phyloP scores from a whole-genome alignment of 2,888 invertebrate species.

The Agriotes lineatus region DNA sequence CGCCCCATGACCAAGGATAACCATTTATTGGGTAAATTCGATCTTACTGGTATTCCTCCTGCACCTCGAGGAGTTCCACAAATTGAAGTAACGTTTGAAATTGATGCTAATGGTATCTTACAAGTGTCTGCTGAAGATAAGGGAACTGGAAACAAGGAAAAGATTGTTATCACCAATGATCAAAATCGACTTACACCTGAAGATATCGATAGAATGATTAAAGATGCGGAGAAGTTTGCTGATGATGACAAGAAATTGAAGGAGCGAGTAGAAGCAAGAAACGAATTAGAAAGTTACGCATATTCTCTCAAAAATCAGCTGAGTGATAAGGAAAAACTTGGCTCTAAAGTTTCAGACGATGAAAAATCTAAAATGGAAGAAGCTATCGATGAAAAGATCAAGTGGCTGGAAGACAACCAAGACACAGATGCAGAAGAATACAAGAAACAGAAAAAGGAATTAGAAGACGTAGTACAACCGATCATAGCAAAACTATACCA shows the following conservation, averaged over 20 bases:
- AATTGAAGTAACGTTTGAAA: conserved; percentile 95
- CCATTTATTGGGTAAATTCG: conserved; percentile 98
- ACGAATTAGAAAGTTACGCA: conserved; percentile 96
- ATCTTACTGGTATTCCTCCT: conserved; percentile 96
- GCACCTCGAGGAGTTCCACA: conserved; percentile 94
- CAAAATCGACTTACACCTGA: conserved; percentile 97
- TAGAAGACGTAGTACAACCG: conserved; percentile 96
- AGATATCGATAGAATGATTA: conserved; percentile 99
- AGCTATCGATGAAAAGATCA: conserved; percentile 96
- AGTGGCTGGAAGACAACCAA: conserved; percentile 97
- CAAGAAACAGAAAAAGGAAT: conserved; percentile 94
- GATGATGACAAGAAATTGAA: conserved; percentile 98
- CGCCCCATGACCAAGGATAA: conserved; percentile 99
- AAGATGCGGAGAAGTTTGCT: conserved; percentile 98
- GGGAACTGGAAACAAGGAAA: conserved; percentile 98
- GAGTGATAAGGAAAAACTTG: conserved; percentile 96
- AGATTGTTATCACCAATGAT: conserved; percentile 99
- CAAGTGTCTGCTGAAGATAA: conserved; percentile 99
- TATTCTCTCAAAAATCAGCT: conserved; percentile 98
- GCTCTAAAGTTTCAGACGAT: conserved; percentile 87
- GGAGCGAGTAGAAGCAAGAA: conserved; percentile 95
- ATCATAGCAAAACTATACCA: conserved; percentile 98
- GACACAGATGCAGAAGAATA: conserved; percentile 93
- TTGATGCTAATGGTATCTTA: conserved; percentile 93
- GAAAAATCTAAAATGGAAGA: conserved; percentile 96